These are phyloP conservation scores for Phortica variegata DNA, from an alignment of 1,140 invertebrate genomes.

Conservation along the genomic window DNA sequence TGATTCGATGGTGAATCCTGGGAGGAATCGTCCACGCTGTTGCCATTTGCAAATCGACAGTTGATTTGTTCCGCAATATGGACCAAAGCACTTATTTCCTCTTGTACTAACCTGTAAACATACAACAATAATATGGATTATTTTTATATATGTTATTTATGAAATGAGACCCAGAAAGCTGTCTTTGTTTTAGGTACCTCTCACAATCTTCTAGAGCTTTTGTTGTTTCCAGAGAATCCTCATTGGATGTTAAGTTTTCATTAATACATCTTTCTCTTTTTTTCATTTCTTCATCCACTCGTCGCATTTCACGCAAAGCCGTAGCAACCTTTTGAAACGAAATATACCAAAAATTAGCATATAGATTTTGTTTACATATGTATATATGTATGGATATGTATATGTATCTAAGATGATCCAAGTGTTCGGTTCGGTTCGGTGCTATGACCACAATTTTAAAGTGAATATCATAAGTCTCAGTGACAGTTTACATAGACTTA, in stretches of 20 bases:
- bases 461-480: no score
- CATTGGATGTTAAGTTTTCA: slow-evolving; percentile 37
- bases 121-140: not conserved
- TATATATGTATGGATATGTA: not conserved
- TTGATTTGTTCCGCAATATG: slow-evolving; percentile 77
- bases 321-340: slow-evolving; percentile 64
- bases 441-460: no score
- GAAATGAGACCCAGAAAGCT: not conserved
- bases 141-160: not conserved
- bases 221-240: no score
- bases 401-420: no score
- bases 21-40: slow-evolving; percentile 47
- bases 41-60: slow-evolving; percentile 58
- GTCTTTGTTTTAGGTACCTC: slow-evolving; percentile 47
- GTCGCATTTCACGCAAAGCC: slow-evolving; percentile 82
- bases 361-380: not conserved
- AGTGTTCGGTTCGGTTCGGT: no score
- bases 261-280: slow-evolving; percentile 47
- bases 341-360: not conserved
- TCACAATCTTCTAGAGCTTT: slow-evolving; percentile 60
- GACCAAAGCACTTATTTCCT: slow-evolving; percentile 73
- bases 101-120: slow-evolving; percentile 68
- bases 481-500: no score
- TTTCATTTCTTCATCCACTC: slow-evolving; percentile 88
- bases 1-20: not conserved